These are phyloP conservation scores for Polypterus senegalus DNA, from an alignment of 2,113 vertebrate genomes.

Conservation along the genomic window DNA sequence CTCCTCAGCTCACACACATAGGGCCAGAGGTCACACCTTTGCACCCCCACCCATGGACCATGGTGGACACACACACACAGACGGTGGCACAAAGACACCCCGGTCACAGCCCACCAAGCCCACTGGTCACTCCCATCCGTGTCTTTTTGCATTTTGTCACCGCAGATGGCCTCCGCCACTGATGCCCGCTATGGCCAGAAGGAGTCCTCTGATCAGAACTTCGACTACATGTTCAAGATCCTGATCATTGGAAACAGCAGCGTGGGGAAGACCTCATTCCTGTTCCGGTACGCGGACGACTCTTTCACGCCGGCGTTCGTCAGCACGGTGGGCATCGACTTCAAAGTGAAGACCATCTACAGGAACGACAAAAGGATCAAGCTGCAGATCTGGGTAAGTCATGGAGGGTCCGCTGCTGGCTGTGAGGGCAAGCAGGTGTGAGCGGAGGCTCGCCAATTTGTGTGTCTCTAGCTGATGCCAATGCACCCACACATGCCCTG, in stretches of 20 bases:
- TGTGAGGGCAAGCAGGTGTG: too few species aligned
- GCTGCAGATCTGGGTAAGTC: conserved; percentile 75
- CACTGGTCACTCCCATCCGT: too few species aligned
- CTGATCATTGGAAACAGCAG: conserved; percentile 81
- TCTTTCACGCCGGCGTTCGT: conserved; percentile 76
- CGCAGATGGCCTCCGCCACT: conserved; percentile 86
- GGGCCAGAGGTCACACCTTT: too few species aligned
- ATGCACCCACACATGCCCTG: too few species aligned
- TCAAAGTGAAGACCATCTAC: conserved; percentile 83
- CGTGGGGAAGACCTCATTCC: conserved; percentile 75
- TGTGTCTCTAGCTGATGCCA: too few species aligned
- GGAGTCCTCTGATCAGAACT: conserved; percentile 73
- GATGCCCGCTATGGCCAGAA: conserved; percentile 79
- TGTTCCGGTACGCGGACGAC: conserved; percentile 78
- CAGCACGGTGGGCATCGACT: conserved; percentile 78
- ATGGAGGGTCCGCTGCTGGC: background rate
- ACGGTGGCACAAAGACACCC: too few species aligned
- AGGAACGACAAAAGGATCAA: conserved; percentile 76
- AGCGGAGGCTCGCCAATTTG: too few species aligned
- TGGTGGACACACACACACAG: too few species aligned
- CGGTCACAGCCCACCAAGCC: too few species aligned
- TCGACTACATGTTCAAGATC: conserved; percentile 84
- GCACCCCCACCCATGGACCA: too few species aligned
- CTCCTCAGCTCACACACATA: too few species aligned
- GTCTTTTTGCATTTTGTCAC: background rate